Evolutionary conservation across 2,113 vertebrate species (phyloP), one percentile per base, ranked within the genome.

Genomic region (Vombatus ursinus): DNA sequence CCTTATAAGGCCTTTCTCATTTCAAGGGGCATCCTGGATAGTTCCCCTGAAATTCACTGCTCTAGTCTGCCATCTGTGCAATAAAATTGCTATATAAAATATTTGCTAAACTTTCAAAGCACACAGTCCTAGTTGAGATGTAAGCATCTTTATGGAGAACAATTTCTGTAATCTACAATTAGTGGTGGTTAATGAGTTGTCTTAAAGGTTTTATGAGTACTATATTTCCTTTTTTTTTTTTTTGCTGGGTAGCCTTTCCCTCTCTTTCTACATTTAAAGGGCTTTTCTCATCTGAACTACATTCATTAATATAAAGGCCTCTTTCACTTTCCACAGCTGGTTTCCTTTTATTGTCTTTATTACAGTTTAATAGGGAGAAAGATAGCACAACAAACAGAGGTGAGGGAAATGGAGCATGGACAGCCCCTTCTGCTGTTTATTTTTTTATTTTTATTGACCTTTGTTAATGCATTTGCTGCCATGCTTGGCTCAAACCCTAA

Each of bases 261-360:
- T 84, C 49, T 90, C 28, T 50, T 95, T 94, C 23, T 3, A 84
- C 68, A 95, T 94, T 90, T 96, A 96, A 96, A 96, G 95, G 89
- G 23, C 92, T 96, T 97, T 94, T 96, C 94, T 96, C 96, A 92
- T 96, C 94, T 95, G 93, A 96, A 96, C 92, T 95, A 19, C 53
- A 96, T 97, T 96, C 96, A 96, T 96, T 95, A 96, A 96, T 97
- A 90, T 48, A 96, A 61, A 97, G 23, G 94, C n/a, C 84, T 90
- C 50, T 97, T 96, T 96, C 95, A 93, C 96, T 98, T 96, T 97
- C 93, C 96, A 97, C 95, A 97, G 96, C 95, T 0, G 25, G 97
- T 98, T 97, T 98, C 94, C 68, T 96, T 98, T 97, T 95, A 97
- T 95, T 96, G 84, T 96, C 94, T 97, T 98, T 95, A 96, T 94